A percentile compares a stretch with the other conserved stretches of the same genome.
Conservation (phyloP, 2,888 invertebrate genomes). For the Sarcophaga caerulescens region DNA sequence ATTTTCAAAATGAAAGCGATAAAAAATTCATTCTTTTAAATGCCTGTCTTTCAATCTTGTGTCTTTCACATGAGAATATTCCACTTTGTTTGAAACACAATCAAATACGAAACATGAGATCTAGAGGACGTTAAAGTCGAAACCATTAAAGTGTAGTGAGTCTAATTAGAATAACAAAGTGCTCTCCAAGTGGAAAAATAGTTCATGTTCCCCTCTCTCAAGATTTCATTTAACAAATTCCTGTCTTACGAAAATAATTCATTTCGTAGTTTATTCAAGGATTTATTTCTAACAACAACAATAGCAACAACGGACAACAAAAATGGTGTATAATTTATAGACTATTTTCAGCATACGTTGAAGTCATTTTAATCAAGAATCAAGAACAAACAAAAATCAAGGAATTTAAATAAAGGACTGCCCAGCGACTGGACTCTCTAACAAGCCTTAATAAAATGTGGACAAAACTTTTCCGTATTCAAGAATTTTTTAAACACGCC, state of each 20-base stretch:
- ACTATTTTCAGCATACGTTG: not conserved
- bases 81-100: not conserved
- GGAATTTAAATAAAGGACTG: constrained; percentile 29
- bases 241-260: not conserved
- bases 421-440: not conserved
- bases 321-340: constrained; percentile 54
- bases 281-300: constrained; percentile 77
- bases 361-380: constrained; percentile 35
- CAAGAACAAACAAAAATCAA: not conserved
- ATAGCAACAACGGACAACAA: constrained; percentile 21
- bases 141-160: constrained; percentile 16
- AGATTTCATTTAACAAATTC: not conserved
- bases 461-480: not conserved
- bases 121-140: constrained; percentile 42
- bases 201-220: not conserved
- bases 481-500: not conserved
- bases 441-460: not conserved
- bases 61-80: not conserved
- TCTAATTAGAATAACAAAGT: constrained; percentile 74
- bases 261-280: constrained; percentile 77
- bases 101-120: not conserved
- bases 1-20: not conserved
- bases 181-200: constrained; percentile 34
- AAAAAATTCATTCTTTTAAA: constrained; percentile 15
- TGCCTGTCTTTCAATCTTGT: not conserved